A percentile compares a stretch with the other conserved stretches of the same genome.
Conservation (phyloP, 2,113 vertebrate species). For the Phocoena sinus region DNA sequence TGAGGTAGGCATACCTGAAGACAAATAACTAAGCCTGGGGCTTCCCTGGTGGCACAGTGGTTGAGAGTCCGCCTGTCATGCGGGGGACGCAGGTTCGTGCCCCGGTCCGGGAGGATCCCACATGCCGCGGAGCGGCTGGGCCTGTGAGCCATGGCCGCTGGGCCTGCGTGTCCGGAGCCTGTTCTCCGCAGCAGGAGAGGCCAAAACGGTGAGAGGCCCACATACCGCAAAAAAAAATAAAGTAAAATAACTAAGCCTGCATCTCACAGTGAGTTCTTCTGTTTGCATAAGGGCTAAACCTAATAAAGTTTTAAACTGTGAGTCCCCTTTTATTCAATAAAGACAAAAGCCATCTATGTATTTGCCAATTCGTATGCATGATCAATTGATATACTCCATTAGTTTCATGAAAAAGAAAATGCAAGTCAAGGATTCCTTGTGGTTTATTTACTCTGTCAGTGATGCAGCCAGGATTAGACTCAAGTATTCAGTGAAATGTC, state of each 20-base stretch:
- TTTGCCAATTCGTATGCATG: background rate
- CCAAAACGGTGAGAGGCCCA: no score
- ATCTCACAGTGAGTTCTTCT: background rate
- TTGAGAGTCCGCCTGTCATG: no score
- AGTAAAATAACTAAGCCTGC: background rate
- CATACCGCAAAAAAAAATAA: no score
- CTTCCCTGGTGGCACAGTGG: no score
- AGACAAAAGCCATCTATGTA: background rate
- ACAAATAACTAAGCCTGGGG: background rate
- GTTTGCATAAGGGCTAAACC: background rate
- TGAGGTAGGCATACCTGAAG: constrained; percentile 12
- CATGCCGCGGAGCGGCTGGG: no score
- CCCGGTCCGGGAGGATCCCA: no score
- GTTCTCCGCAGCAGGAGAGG: no score
- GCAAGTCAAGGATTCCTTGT: background rate
- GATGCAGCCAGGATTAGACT: background rate
- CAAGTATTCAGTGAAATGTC: background rate
- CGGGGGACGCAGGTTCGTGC: no score
- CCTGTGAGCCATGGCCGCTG: no score
- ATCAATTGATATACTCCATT: background rate
- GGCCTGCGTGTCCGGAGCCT: no score
- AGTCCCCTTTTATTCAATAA: constrained; percentile 25
- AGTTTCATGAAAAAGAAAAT: constrained; percentile 31
- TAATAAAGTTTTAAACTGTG: constrained; percentile 15
- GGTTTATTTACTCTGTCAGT: constrained; percentile 14